These are phyloP conservation scores for Brachionus manjavacas DNA, from an alignment of 1,140 invertebrate species.

Conservation along the genomic window DNA sequence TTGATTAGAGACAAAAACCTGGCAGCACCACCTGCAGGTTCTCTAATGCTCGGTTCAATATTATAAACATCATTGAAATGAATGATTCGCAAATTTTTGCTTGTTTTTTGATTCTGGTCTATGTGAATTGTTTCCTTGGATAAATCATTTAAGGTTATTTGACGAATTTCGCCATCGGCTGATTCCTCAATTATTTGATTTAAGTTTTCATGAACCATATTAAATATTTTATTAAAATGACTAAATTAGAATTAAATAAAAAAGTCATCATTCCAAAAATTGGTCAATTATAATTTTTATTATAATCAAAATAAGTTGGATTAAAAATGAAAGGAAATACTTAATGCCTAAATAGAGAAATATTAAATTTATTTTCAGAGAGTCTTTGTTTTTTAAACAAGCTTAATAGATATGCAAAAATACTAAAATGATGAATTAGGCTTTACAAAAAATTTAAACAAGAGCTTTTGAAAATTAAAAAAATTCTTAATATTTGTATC, in stretches of 20 bases:
- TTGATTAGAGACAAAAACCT: constrained; percentile 75
- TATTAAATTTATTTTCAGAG: too few species aligned
- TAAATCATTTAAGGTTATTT: background rate
- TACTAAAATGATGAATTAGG: too few species aligned
- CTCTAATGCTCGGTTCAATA: constrained; percentile 68
- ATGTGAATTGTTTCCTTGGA: background rate
- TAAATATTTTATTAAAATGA: background rate
- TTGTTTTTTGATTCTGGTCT: background rate
- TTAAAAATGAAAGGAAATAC: too few species aligned
- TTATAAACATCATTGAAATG: constrained; percentile 93
- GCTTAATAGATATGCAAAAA: too few species aligned
- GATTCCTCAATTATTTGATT: constrained; percentile 14
- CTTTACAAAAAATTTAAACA: too few species aligned
- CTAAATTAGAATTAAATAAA: too few species aligned
- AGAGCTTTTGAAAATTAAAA: too few species aligned
- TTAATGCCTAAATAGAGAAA: too few species aligned
- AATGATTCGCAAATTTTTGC: constrained; percentile 16
- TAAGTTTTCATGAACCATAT: background rate
- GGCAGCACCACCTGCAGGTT: constrained; percentile 72
- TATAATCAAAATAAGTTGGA: too few species aligned
- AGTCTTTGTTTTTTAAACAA: too few species aligned
- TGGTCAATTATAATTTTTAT: background rate
- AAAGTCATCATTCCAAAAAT: too few species aligned
- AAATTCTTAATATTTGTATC: too few species aligned
- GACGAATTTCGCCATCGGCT: background rate